phyloP scores from a whole-genome alignment of 1,140 invertebrate genomes.

The Drosophila nigromelanica region DNA sequence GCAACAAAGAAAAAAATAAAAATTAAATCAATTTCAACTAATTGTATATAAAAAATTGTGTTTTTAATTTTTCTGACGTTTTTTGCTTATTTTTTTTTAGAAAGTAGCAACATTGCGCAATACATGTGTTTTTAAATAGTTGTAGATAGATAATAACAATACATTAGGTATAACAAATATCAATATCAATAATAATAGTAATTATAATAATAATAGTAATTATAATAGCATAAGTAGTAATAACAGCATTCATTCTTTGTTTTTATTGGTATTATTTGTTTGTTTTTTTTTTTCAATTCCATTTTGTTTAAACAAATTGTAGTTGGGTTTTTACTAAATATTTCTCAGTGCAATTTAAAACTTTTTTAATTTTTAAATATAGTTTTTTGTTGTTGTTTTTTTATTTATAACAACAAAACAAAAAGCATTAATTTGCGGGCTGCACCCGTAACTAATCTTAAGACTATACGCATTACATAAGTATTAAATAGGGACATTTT shows the following conservation, averaged over 20 bases:
- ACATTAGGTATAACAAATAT: conserved; percentile 83
- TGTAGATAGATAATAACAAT: conserved; percentile 78
- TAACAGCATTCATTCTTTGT: conserved; percentile 57
- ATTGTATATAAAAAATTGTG: not conserved
- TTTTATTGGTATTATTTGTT: conserved; percentile 13
- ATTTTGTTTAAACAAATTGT: conserved; percentile 44
- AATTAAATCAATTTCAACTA: not conserved
- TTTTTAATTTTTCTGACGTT: conserved; percentile 14
- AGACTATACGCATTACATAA: conserved; percentile 27
- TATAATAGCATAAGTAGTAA: conserved; percentile 68
- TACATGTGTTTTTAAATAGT: conserved; percentile 46
- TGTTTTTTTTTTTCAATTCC: conserved; percentile 36
- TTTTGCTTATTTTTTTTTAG: conserved; percentile 12
- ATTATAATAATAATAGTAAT: conserved; percentile 33
- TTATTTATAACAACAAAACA: conserved; percentile 32
- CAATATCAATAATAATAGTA: conserved; percentile 63
- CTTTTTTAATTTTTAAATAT: conserved; percentile 12
- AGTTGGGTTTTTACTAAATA: conserved; percentile 9
- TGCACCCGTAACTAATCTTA: conserved; percentile 15
- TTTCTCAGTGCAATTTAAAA: not conserved
- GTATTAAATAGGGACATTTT: conserved; percentile 12
- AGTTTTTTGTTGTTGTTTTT: conserved; percentile 21
- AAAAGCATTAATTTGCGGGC: conserved; percentile 12
- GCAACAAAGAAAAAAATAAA: conserved; percentile 29
- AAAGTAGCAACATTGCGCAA: conserved; percentile 40